Conservation (phyloP, 1,140 invertebrate genomes). For the Medauroidea extradentata region DNA sequence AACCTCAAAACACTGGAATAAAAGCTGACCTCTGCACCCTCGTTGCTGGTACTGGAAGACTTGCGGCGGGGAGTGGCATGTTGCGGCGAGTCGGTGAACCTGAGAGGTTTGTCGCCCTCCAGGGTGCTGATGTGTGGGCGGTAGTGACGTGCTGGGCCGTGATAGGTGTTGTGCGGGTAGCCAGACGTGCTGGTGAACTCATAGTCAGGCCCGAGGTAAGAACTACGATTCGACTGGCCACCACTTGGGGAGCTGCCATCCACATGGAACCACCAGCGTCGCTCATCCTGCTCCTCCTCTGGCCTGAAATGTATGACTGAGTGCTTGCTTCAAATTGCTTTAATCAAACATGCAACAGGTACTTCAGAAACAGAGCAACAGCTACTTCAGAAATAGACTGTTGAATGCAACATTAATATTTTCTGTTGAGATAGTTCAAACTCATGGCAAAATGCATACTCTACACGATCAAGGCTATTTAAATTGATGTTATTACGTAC, state of each 20-base stretch:
- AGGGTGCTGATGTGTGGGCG: conserved; percentile 60
- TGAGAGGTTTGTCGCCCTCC: conserved; percentile 50
- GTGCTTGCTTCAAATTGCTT: too few relatives aligned
- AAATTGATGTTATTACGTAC: too few relatives aligned
- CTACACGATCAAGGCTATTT: too few relatives aligned
- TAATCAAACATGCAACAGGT: too few relatives aligned
- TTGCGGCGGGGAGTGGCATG: conserved; percentile 59
- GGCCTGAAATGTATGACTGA: too few relatives aligned
- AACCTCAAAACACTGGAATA: too few relatives aligned
- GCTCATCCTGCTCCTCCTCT: conserved; percentile 39
- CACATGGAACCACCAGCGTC: conserved; percentile 35
- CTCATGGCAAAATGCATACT: too few relatives aligned
- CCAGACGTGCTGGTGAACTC: conserved; percentile 54
- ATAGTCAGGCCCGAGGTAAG: conserved; percentile 41
- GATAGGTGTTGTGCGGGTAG: conserved; percentile 85
- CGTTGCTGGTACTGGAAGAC: conserved; percentile 58
- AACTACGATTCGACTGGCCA: conserved; percentile 4
- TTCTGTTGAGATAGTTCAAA: too few relatives aligned
- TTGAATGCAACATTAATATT: too few relatives aligned
- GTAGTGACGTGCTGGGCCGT: conserved; percentile 75
- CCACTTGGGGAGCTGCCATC: conserved; percentile 13
- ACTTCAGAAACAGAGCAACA: too few relatives aligned
- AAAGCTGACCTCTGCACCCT: conserved; percentile 48
- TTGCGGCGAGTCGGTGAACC: conserved; percentile 73
- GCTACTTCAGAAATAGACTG: too few relatives aligned